Base-by-base conservation (phyloP, 2,113 vertebrate species). In the Psettodes erumei region DNA sequence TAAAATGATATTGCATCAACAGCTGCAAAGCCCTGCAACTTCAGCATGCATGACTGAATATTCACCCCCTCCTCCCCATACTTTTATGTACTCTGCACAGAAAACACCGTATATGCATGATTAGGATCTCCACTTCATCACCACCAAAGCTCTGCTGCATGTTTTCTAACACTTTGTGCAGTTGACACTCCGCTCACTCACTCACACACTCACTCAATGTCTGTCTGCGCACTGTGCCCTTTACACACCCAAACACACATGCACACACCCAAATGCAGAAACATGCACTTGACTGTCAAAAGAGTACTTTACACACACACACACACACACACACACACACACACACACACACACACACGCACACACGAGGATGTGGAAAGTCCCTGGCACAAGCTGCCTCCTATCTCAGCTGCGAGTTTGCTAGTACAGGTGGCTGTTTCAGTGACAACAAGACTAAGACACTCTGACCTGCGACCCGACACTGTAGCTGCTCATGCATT, bases 331-430 rank as follows among this genome's bases (percentile, higher is more conserved):
- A 8, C 16, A 35, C 56, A 15, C 51, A 43, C 48, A 23, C 21
- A 47, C 35, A 43, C 1, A 4, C 21, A 18, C 37, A 8, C 43
- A 40, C 35, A 19, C 66, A 23, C 42, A 71, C 37, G 16, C 33
- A 19, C 70, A 43, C 53, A 35, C 16, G 12, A 42, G 19, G 50
- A 54, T 28, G 60, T 83, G 92, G 92, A 93, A 93, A 92, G 90
- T 90, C 92, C 92, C 90, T 75, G 86, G 82, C 85, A 80, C 67
- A 74, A 3, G 37, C 74, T 50, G 64, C 71, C 50, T 86, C 55
- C 66, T 87, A 56, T 86, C 79, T 84, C 64, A 82, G 55, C 67
- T 79, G 38, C 61, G 53, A 66, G 40, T 69, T 27, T 78, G 66
- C 54, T 62, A 15, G 47, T 78, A 77, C 81, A 86, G 88, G 85